phyloP scores from a whole-genome alignment of 1,140 invertebrate genomes.

The Eriosoma lanigerum region DNA sequence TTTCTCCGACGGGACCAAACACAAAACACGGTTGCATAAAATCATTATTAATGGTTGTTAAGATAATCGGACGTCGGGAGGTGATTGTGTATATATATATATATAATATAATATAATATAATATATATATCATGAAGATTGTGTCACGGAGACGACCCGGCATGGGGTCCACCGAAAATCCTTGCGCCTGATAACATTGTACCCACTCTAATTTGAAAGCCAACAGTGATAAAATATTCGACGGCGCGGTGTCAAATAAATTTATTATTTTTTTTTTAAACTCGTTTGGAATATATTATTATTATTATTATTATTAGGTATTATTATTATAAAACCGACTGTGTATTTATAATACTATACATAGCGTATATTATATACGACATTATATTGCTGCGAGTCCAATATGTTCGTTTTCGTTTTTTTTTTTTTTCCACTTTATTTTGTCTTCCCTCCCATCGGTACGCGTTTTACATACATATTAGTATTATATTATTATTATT shows the following conservation, averaged over 20 bases:
- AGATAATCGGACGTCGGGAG: constrained; percentile 34
- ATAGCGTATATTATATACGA: no score
- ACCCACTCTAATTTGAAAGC: constrained; percentile 49
- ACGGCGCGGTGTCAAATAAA: constrained; percentile 45
- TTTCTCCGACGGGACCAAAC: not conserved
- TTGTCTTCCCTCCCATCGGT: not conserved
- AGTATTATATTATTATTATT: no score
- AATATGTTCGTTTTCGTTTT: not conserved
- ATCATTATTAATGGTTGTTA: constrained; percentile 30
- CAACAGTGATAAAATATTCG: constrained; percentile 48
- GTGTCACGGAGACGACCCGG: constrained; percentile 27
- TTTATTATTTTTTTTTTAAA: constrained; percentile 33
- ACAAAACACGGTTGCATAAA: constrained; percentile 31
- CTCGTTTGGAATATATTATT: constrained; percentile 48
- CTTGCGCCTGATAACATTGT: constrained; percentile 44
- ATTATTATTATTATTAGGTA: no score
- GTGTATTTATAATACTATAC: no score
- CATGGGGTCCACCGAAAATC: constrained; percentile 45
- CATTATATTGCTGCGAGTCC: not conserved
- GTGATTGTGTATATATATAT: not conserved
- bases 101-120: no score
- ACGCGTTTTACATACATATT: not conserved
- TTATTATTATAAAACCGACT: no score
- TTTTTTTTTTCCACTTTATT: no score
- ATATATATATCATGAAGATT: not conserved